Evolutionary conservation across 2,888 invertebrate species (phyloP).

Genomic region (Meta bourneti): DNA sequence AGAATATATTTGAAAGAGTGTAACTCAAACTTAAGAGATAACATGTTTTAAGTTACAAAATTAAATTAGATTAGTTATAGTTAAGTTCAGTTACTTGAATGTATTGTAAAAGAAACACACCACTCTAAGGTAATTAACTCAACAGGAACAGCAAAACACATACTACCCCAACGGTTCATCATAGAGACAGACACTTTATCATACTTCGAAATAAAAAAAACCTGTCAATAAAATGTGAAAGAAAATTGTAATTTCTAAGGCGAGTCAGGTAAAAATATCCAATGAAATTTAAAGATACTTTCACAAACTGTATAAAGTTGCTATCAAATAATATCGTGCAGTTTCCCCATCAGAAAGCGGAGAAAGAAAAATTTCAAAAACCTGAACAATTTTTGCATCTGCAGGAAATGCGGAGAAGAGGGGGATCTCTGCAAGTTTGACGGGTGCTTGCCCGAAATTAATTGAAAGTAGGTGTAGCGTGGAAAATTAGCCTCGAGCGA

Average conservation of each 20-base stretch:
- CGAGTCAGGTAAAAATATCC: neutral
- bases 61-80: too few relatives aligned
- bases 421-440: neutral
- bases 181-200: too few relatives aligned
- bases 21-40: too few relatives aligned
- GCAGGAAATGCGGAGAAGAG: too few relatives aligned
- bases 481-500: neutral
- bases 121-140: too few relatives aligned
- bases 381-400: neutral
- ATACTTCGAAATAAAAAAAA: neutral
- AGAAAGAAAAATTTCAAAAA: neutral
- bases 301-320: neutral
- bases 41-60: too few relatives aligned
- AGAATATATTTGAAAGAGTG: too few relatives aligned
- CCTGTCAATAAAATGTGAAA: neutral
- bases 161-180: too few relatives aligned
- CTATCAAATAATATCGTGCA: neutral
- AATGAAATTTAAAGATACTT: neutral
- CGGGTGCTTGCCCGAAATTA: neutral
- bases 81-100: too few relatives aligned
- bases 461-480: neutral
- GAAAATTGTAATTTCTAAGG: too few relatives aligned
- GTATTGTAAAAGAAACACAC: too few relatives aligned
- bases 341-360: neutral
- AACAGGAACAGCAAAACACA: too few relatives aligned